A percentile compares a stretch with the other conserved stretches of the same genome.
These are phyloP conservation scores for Lepidochitona cinerea DNA, from an alignment of 2,888 invertebrate genomes.

Conservation along the genomic window DNA sequence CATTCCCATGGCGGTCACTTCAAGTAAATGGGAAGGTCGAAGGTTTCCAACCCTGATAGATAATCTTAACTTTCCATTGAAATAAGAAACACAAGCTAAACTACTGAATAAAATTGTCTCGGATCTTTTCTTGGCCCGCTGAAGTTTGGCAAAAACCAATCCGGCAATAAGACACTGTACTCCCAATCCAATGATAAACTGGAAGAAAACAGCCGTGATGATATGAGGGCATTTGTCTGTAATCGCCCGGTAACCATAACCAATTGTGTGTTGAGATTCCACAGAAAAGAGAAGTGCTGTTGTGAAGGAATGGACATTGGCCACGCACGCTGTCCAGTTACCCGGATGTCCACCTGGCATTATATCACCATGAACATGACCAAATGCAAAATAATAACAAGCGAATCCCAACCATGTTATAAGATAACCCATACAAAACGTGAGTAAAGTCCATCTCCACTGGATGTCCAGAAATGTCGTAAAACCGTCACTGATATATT, in stretches of 20 bases:
- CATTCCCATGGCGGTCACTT: conserved; percentile 93
- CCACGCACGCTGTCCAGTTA: conserved; percentile 71
- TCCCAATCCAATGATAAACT: conserved; percentile 90
- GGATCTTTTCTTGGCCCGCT: conserved; percentile 93
- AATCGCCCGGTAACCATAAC: conserved; percentile 87
- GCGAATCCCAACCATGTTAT: conserved; percentile 91
- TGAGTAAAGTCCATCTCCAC: conserved; percentile 85
- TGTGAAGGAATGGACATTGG: conserved; percentile 87
- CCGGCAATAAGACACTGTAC: conserved; percentile 81
- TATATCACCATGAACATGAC: conserved; percentile 59
- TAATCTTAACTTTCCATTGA: conserved; percentile 68
- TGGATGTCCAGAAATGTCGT: conserved; percentile 93
- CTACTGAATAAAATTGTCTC: conserved; percentile 94
- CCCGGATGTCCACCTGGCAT: conserved; percentile 36
- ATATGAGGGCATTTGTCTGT: conserved; percentile 94
- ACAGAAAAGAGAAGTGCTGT: conserved; percentile 95
- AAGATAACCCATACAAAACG: conserved; percentile 88
- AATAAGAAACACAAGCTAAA: conserved; percentile 85
- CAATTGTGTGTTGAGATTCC: conserved; percentile 97
- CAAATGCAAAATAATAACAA: conserved; percentile 60
- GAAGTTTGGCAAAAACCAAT: conserved; percentile 92
- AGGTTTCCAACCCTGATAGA: conserved; percentile 71
- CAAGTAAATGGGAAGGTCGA: conserved; percentile 72
- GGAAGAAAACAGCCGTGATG: conserved; percentile 89
- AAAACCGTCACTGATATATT: conserved; percentile 79